phyloP scores from a whole-genome alignment of 2,888 invertebrate genomes.

The Limenitis camilla region DNA sequence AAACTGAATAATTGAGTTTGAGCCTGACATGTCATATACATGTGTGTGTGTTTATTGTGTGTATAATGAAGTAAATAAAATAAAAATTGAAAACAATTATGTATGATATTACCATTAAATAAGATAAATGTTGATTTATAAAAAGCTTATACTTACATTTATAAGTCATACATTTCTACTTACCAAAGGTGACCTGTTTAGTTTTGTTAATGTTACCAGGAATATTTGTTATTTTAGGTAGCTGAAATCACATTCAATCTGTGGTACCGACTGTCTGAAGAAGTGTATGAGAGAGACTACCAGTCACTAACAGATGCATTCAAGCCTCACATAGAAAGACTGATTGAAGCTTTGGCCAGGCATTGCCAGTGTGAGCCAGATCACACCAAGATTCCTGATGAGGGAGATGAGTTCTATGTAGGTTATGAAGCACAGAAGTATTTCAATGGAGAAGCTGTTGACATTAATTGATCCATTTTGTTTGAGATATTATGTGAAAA shows the following conservation, averaged over 20 bases:
- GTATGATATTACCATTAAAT: neutral
- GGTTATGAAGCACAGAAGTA: slow-evolving; percentile 28
- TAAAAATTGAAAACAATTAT: too few species aligned
- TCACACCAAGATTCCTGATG: slow-evolving; percentile 88
- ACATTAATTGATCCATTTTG: neutral
- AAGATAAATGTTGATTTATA: too few species aligned
- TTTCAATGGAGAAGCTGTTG: neutral
- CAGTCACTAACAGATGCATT: slow-evolving; percentile 87
- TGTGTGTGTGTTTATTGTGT: too few species aligned
- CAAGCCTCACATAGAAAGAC: slow-evolving; percentile 90
- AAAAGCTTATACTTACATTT: too few species aligned
- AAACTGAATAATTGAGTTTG: too few species aligned
- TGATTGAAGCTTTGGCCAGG: slow-evolving; percentile 90
- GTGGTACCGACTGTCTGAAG: slow-evolving; percentile 97
- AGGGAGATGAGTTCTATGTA: slow-evolving; percentile 86
- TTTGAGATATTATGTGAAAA: too few species aligned
- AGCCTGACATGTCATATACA: too few species aligned
- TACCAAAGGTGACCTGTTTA: too few species aligned
- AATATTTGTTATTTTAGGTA: slow-evolving; percentile 51
- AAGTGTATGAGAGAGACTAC: slow-evolving; percentile 90
- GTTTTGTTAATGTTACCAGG: too few species aligned
- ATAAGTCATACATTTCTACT: too few species aligned
- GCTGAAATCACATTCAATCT: slow-evolving; percentile 94
- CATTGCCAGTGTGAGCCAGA: slow-evolving; percentile 98
- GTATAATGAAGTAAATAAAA: too few species aligned